Conservation (phyloP, 2,113 vertebrate species). For the Zosterops hypoxanthus region DNA sequence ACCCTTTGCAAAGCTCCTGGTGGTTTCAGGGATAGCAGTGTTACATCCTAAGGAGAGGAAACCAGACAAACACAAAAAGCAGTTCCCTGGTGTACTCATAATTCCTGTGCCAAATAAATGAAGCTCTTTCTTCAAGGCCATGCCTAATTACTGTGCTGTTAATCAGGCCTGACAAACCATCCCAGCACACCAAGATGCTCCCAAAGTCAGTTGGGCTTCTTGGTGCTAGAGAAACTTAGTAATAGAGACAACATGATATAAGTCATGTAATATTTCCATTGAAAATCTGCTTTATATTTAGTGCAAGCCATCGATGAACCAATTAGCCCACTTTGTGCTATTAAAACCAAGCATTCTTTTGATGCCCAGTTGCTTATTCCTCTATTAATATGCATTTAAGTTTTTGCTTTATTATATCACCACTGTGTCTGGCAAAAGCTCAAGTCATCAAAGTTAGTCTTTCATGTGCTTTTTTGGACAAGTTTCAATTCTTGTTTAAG, state of each 20-base stretch:
- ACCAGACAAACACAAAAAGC: not conserved
- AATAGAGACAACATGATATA: not conserved
- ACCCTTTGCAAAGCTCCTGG: not conserved
- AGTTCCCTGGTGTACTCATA: not conserved
- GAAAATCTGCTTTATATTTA: slow-evolving; percentile 27
- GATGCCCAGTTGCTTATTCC: slow-evolving; percentile 23
- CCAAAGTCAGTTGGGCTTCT: not conserved
- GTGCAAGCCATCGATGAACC: not conserved
- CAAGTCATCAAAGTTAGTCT: slow-evolving; percentile 33
- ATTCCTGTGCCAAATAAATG: not conserved
- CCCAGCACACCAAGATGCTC: not conserved
- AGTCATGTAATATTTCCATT: not conserved
- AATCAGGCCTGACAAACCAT: not conserved
- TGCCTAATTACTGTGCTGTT: not conserved
- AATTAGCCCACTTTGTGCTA: not conserved
- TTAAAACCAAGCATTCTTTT: slow-evolving; percentile 27
- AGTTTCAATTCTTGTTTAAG: slow-evolving; percentile 62
- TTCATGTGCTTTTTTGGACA: slow-evolving; percentile 54
- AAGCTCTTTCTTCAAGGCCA: not conserved
- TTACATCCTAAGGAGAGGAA: not conserved
- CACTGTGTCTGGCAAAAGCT: slow-evolving; percentile 21
- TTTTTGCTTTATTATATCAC: slow-evolving; percentile 22
- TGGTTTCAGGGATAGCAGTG: not conserved
- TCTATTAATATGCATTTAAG: not conserved
- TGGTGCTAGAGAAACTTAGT: not conserved